Base-by-base conservation (phyloP, 2,888 invertebrate species). In the Oegoconia quadripuncta region DNA sequence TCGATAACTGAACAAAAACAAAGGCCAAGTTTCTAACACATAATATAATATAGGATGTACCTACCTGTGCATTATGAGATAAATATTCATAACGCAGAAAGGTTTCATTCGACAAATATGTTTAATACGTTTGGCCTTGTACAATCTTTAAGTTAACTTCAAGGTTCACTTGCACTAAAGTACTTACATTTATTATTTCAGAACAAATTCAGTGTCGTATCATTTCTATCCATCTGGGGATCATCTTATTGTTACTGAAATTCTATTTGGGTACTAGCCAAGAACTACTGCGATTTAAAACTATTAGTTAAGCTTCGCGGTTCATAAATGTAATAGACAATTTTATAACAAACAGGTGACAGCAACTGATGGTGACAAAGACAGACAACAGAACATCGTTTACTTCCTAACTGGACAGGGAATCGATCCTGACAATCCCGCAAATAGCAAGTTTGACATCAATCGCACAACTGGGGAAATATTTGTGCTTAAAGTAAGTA, bases 361-460 rank as follows among this genome's bases (percentile, higher is more conserved):
- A 42, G 98, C 98, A 27, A 96, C 96, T 7, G 98, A 98, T 79
- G 97, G 97, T 34, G 98, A 98, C 82, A 95, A 96, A 72, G 97
- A 97, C 75, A 91, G 98, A 51, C 95, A 95, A 39, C 97, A 97
- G 78, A 95, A 96, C 78, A 97, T 98, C 74, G 97, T 97, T 22
- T 98, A 98, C 83, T 96, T 97, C 88, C 88, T 97, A 48, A 97
- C 97, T 22, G 97, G 97, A 9, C 97, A 97, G 76, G 97, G 97
- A 46, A 97, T 97, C 62, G 97, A 97, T 88, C 95, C 96, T 17
- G 96, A 97, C 79, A 97, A 97, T 88, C 96, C 96, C 33, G 94
- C 95, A 48, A 97, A 97, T 75, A 96, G 96, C 88, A 97, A 97
- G 88, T 98, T 98, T 74, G 97, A 97, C 78, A 98, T 98, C 63